Percentiles rank a stretch among this genome's conserved stretches.
Conservation (phyloP, 2,888 invertebrate species). For the Volucella inflata region DNA sequence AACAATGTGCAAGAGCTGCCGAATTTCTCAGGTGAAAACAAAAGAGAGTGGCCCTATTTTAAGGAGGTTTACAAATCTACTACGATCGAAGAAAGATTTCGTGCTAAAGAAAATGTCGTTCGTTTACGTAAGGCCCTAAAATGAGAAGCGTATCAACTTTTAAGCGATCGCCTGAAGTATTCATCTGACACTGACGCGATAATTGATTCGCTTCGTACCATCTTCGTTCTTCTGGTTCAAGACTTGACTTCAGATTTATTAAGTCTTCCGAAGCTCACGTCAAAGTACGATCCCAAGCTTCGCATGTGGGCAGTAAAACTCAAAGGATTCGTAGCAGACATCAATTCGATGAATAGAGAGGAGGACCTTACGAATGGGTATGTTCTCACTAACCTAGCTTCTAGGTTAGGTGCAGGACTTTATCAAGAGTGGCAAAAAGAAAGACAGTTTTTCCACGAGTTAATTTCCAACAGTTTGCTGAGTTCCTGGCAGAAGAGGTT, state of each 20-base stretch:
- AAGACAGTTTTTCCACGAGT: no score
- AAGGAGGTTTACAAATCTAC: no score
- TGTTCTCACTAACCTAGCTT: no score
- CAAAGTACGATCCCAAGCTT: slow-evolving; percentile 7
- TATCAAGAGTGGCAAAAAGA: no score
- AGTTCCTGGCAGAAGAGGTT: background rate
- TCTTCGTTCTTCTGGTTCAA: slow-evolving; percentile 12
- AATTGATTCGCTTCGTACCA: slow-evolving; percentile 2
- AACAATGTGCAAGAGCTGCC: no score
- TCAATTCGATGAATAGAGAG: background rate
- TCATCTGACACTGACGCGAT: slow-evolving; percentile 12
- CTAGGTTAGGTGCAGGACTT: no score
- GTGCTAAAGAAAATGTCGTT: background rate
- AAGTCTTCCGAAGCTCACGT: slow-evolving; percentile 21
- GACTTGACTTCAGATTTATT: slow-evolving; percentile 15
- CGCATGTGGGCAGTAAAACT: slow-evolving; percentile 9
- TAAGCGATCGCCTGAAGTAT: slow-evolving; percentile 12
- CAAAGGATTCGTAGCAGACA: background rate
- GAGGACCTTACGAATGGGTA: no score
- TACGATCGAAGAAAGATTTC: no score
- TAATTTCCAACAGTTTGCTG: no score
- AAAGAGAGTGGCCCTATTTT: no score
- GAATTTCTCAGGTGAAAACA: no score
- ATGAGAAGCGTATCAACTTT: slow-evolving; percentile 10
- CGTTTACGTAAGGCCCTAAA: slow-evolving; percentile 5